Percentiles rank a stretch among this genome's conserved stretches.
These are phyloP conservation scores for Trachelus troglodyta DNA, from an alignment of 2,888 invertebrate species.

Conservation along the genomic window DNA sequence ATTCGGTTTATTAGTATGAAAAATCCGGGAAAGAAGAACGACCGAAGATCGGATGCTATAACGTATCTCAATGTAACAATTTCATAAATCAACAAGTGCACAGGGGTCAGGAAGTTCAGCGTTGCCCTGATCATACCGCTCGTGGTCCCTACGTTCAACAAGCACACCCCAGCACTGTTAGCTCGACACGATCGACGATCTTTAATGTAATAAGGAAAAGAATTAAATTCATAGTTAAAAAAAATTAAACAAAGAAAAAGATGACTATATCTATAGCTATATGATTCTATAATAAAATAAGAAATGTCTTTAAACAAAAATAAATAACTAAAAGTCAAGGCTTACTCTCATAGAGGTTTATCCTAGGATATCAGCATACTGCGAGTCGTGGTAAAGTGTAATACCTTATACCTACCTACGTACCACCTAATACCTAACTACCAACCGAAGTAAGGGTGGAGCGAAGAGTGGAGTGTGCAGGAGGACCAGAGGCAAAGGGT, in stretches of 20 bases:
- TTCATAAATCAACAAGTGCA: conserved; percentile 6
- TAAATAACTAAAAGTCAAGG: not conserved
- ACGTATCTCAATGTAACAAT: not conserved
- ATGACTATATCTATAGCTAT: not conserved
- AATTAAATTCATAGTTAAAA: not conserved
- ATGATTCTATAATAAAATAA: not conserved
- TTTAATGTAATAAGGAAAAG: not conserved
- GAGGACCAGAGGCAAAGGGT: conserved; percentile 31
- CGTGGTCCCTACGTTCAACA: conserved; percentile 1
- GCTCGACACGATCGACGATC: conserved; percentile 51
- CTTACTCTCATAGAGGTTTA: not conserved
- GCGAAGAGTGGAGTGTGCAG: conserved; percentile 20
- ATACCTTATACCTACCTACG: not conserved
- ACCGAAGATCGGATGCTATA: not conserved
- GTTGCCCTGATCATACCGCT: not conserved
- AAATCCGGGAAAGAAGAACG: not conserved
- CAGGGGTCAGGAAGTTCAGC: not conserved
- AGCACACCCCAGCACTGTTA: conserved; percentile 42
- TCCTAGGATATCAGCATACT: not conserved
- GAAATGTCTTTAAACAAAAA: not conserved
- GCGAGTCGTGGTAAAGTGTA: not conserved
- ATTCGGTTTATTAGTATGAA: not conserved
- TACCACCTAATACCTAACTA: too few relatives aligned
- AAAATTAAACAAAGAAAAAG: not conserved
- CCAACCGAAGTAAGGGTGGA: not conserved